Percentiles rank a stretch among this genome's conserved stretches.
Evolutionary conservation across 2,113 vertebrate genomes (phyloP).

Genomic region (Scartelaos histophorus): DNA sequence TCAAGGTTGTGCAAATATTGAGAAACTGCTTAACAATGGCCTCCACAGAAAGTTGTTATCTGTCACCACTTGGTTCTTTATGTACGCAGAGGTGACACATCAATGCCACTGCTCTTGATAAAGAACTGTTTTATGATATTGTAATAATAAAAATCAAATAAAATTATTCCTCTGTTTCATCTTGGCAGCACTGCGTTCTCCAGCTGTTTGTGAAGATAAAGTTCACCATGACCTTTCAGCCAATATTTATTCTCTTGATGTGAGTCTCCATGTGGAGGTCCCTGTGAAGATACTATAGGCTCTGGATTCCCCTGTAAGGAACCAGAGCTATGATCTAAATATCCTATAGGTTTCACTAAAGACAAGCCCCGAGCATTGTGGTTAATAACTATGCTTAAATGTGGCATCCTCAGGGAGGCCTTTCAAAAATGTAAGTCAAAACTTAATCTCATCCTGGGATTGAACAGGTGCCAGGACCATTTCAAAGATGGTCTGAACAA

Average conservation of each 20-base stretch:
- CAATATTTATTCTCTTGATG: constrained; percentile 76
- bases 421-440: constrained; percentile 65
- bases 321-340: neutral
- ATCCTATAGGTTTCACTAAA: neutral
- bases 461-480: constrained; percentile 71
- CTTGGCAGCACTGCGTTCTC: constrained; percentile 63
- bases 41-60: constrained; percentile 43
- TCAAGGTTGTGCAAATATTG: constrained; percentile 68
- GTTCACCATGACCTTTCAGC: constrained; percentile 73
- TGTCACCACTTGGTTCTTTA: constrained; percentile 25
- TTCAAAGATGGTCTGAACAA: constrained; percentile 60
- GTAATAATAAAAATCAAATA: constrained; percentile 30
- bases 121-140: constrained; percentile 37
- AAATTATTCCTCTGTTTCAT: constrained; percentile 65
- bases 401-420: constrained; percentile 49
- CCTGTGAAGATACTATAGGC: constrained; percentile 43
- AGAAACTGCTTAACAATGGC: constrained; percentile 47
- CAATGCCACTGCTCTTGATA: constrained; percentile 31
- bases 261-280: constrained; percentile 60
- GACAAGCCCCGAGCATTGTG: neutral
- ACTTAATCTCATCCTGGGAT: constrained; percentile 70
- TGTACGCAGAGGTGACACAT: constrained; percentile 29
- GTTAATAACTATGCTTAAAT: constrained; percentile 64
- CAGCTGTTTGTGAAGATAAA: constrained; percentile 77
- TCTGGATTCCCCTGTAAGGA: neutral